Conservation (phyloP, 2,888 invertebrate genomes). For the Augiades crinisus region DNA sequence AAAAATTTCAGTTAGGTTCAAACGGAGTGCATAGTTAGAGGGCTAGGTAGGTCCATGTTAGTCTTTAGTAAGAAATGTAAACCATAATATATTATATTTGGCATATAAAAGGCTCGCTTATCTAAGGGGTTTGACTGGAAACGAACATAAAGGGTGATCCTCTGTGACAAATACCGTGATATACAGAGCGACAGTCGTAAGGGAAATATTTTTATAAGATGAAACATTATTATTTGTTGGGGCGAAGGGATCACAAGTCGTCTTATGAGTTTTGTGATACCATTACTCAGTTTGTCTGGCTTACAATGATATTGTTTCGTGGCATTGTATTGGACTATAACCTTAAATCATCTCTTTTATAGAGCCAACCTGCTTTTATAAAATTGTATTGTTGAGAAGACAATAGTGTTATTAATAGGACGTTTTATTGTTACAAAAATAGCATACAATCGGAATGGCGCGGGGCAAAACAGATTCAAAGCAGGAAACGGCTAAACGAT, state of each 20-base stretch:
- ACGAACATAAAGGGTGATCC: slow-evolving; percentile 82
- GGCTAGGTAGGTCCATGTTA: slow-evolving; percentile 48
- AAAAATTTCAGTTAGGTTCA: no score
- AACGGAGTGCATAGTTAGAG: no score
- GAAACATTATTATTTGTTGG: slow-evolving; percentile 81
- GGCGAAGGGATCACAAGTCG: slow-evolving; percentile 72
- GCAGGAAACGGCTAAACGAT: slow-evolving; percentile 76
- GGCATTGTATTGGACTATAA: slow-evolving; percentile 28
- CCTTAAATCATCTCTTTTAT: slow-evolving; percentile 25
- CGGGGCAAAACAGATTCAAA: slow-evolving; percentile 50
- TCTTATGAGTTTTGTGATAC: slow-evolving; percentile 69
- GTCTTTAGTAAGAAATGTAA: slow-evolving; percentile 64
- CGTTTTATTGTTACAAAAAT: slow-evolving; percentile 37
- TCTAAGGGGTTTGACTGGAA: slow-evolving; percentile 82
- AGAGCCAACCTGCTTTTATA: slow-evolving; percentile 22
- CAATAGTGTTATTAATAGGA: slow-evolving; percentile 24
- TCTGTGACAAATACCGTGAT: slow-evolving; percentile 82
- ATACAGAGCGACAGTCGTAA: slow-evolving; percentile 80
- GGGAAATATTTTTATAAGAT: slow-evolving; percentile 81
- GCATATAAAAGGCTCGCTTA: slow-evolving; percentile 82
- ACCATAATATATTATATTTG: slow-evolving; percentile 82
- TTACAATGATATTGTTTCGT: slow-evolving; percentile 33
- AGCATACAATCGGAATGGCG: slow-evolving; percentile 55
- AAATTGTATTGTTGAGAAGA: slow-evolving; percentile 26
- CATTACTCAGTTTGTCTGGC: slow-evolving; percentile 40